A percentile compares a stretch with the other conserved stretches of the same genome.
phyloP scores from a whole-genome alignment of 2,113 vertebrate species.

The Cololabis saira region DNA sequence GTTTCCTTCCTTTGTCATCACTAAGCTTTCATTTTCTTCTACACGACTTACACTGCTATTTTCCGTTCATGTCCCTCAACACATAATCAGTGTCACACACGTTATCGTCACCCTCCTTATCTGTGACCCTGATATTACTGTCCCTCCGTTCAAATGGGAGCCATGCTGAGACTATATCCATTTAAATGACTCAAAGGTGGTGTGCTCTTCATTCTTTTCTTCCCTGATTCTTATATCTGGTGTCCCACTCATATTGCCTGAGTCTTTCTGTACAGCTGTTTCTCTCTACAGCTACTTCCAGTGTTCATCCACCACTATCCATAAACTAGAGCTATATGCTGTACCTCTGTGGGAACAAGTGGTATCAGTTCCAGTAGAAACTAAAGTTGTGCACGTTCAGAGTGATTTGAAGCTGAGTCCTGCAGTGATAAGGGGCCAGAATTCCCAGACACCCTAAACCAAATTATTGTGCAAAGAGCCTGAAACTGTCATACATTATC shows the following conservation, averaged over 20 bases:
- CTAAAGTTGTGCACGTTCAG: too few relatives aligned
- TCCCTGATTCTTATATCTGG: neutral
- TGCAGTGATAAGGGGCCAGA: too few relatives aligned
- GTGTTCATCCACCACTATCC: too few relatives aligned
- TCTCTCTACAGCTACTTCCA: too few relatives aligned
- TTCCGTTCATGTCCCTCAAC: slow-evolving; percentile 12
- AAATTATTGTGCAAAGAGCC: too few relatives aligned
- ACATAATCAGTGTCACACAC: slow-evolving; percentile 33
- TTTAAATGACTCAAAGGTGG: slow-evolving; percentile 57
- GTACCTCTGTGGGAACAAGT: too few relatives aligned
- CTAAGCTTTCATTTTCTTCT: slow-evolving; percentile 23
- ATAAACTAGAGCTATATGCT: too few relatives aligned
- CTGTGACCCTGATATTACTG: slow-evolving; percentile 23
- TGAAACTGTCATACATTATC: too few relatives aligned
- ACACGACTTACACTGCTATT: slow-evolving; percentile 16
- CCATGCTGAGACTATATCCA: slow-evolving; percentile 25
- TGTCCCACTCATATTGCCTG: neutral
- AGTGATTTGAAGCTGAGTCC: too few relatives aligned
- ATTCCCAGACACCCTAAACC: too few relatives aligned
- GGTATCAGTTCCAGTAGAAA: too few relatives aligned
- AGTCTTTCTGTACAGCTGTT: neutral
- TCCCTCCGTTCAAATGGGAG: slow-evolving; percentile 29
- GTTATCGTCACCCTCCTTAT: slow-evolving; percentile 33
- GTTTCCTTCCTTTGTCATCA: slow-evolving; percentile 1
- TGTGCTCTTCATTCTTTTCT: slow-evolving; percentile 7